Percentiles rank a stretch among this genome's conserved stretches.
These are phyloP conservation scores for Aleiodes testaceus DNA, from an alignment of 2,888 invertebrate genomes.

Conservation along the genomic window DNA sequence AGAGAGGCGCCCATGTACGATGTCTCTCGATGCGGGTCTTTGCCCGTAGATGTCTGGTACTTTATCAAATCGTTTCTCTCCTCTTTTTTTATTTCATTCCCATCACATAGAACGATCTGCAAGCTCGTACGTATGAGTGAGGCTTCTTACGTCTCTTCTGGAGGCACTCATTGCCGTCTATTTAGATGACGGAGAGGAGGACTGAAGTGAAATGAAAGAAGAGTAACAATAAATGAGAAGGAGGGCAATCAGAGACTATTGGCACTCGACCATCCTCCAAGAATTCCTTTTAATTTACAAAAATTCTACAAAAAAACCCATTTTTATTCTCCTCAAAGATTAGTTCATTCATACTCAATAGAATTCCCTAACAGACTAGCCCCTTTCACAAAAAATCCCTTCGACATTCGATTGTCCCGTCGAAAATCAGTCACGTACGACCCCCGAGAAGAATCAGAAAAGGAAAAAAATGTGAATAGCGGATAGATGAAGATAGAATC, in stretches of 20 bases:
- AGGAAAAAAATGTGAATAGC: slow-evolving; percentile 1
- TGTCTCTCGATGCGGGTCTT: slow-evolving; percentile 32
- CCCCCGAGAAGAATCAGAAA: slow-evolving; percentile 32
- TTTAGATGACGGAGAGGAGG: slow-evolving; percentile 26
- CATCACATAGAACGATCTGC: neutral
- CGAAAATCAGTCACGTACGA: slow-evolving; percentile 43
- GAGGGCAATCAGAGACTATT: slow-evolving; percentile 52
- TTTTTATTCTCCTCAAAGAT: neutral
- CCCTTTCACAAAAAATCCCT: slow-evolving; percentile 8
- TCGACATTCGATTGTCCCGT: too few species aligned
- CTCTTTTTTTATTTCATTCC: slow-evolving; percentile 37
- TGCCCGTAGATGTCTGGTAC: slow-evolving; percentile 33
- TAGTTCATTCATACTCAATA: neutral
- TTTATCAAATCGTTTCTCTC: slow-evolving; percentile 48
- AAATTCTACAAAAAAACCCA: too few species aligned
- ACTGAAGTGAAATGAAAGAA: slow-evolving; percentile 30
- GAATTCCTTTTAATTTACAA: too few species aligned
- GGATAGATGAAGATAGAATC: slow-evolving; percentile 25
- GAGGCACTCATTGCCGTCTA: slow-evolving; percentile 38
- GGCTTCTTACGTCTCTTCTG: slow-evolving; percentile 22
- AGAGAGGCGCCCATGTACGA: slow-evolving; percentile 34
- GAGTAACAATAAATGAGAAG: slow-evolving; percentile 18
- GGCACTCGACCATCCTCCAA: slow-evolving; percentile 39
- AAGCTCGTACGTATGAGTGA: slow-evolving; percentile 8
- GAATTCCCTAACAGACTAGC: neutral